These are phyloP conservation scores for Dryobotodes eremita DNA, from an alignment of 2,888 invertebrate genomes.

Conservation along the genomic window DNA sequence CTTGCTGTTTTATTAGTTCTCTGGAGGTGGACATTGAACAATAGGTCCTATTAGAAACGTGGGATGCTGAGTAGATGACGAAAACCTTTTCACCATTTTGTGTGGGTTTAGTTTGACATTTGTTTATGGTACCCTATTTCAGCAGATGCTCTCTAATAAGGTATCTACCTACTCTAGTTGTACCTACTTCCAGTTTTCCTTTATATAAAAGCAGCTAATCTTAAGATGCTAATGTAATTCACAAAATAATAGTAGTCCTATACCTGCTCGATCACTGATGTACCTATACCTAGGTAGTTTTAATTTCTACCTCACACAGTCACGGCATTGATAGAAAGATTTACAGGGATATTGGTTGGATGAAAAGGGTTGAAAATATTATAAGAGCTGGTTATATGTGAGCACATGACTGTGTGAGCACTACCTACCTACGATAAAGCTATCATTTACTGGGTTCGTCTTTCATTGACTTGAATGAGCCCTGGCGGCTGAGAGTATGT, in stretches of 20 bases:
- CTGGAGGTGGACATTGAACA: slow-evolving; percentile 26
- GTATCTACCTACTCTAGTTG: neutral
- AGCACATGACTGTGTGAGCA: no score
- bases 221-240: neutral
- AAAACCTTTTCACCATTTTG: slow-evolving; percentile 8
- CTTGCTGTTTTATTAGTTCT: slow-evolving; percentile 24
- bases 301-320: neutral
- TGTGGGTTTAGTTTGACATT: slow-evolving; percentile 5
- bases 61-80: slow-evolving; percentile 7
- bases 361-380: neutral
- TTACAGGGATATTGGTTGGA: neutral
- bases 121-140: neutral
- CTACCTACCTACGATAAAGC: no score
- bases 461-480: no score
- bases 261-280: neutral
- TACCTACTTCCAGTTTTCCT: neutral
- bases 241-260: no score
- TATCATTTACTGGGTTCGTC: no score
- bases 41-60: slow-evolving; percentile 18
- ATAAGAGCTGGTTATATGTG: neutral
- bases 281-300: neutral
- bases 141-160: neutral
- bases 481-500: no score
- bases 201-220: neutral
- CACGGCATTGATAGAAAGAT: neutral